Evolutionary conservation across 1,140 invertebrate genomes (phyloP).

Genomic region (Steinernema khuongi): DNA sequence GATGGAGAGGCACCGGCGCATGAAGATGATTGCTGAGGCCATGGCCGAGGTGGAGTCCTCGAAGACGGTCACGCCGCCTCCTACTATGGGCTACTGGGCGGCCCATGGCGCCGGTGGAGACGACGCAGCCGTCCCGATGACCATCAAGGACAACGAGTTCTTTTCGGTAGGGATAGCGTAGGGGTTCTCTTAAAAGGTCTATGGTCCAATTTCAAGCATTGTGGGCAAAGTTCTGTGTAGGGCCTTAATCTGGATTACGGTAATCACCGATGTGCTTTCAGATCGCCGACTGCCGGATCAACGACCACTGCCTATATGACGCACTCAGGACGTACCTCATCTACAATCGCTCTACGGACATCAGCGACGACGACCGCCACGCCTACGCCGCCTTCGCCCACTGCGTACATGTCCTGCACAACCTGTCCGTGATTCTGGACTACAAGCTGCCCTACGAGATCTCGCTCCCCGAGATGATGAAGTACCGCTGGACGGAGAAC

Average conservation of each 20-base stretch:
- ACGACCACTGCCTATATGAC: constrained; percentile 9
- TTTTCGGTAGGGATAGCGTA: neutral
- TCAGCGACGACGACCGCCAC: neutral
- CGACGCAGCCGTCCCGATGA: neutral
- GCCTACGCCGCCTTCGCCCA: constrained; percentile 27
- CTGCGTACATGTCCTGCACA: constrained; percentile 11
- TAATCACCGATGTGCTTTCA: neutral
- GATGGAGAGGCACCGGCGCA: neutral
- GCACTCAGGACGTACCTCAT: neutral
- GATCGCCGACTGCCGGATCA: neutral
- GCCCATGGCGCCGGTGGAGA: neutral
- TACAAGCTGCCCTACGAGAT: neutral
- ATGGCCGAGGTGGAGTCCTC: neutral
- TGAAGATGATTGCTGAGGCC: neutral
- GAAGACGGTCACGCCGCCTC: neutral
- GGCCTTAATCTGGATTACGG: neutral
- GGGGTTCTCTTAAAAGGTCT: no score
- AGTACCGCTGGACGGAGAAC: neutral
- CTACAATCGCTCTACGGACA: neutral
- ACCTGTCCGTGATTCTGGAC: constrained; percentile 1
- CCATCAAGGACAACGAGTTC: constrained; percentile 7
- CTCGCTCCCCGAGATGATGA: neutral
- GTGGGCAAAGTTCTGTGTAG: no score
- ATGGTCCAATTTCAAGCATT: no score
- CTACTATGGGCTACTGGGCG: neutral